A percentile compares a stretch with the other conserved stretches of the same genome.
Conservation (phyloP, 2,113 vertebrate genomes). For the Pteronura brasiliensis region DNA sequence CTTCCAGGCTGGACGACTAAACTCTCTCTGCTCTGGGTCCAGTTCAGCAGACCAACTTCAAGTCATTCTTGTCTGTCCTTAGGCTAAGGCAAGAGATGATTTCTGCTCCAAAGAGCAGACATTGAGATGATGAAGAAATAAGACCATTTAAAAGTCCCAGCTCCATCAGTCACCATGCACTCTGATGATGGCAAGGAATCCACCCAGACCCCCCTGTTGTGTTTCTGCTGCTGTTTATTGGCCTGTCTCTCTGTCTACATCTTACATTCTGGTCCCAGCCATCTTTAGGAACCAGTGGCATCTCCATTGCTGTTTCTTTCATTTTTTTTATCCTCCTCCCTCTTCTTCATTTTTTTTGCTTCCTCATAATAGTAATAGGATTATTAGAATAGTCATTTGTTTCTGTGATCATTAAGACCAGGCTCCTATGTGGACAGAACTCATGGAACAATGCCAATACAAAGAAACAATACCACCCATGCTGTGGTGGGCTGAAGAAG, state of each 20-base stretch:
- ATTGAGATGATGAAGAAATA: background rate
- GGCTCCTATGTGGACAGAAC: background rate
- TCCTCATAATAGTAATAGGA: background rate
- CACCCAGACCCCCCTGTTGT: fast-evolving
- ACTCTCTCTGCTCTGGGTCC: background rate
- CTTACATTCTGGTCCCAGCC: background rate
- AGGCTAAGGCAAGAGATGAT: background rate
- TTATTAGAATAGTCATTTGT: background rate
- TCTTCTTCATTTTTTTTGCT: background rate
- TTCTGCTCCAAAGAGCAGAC: background rate
- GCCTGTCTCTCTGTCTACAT: background rate
- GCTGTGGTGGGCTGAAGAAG: too few relatives aligned
- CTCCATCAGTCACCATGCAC: fast-evolving
- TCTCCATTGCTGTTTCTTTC: background rate
- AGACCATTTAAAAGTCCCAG: too few relatives aligned
- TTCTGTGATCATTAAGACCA: background rate
- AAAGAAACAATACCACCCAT: too few relatives aligned
- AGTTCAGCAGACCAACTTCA: background rate
- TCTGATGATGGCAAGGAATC: too few relatives aligned
- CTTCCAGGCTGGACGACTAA: background rate
- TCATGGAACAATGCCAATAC: background rate
- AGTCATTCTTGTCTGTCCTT: background rate
- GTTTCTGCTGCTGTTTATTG: background rate
- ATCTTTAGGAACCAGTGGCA: background rate
- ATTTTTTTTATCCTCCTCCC: background rate